Evolutionary conservation across 53 echinoderm and acorn worm genomes (phyloP), one percentile per base, ranked within the genome.

Genomic region (Mesocentrotus franciscanus): DNA sequence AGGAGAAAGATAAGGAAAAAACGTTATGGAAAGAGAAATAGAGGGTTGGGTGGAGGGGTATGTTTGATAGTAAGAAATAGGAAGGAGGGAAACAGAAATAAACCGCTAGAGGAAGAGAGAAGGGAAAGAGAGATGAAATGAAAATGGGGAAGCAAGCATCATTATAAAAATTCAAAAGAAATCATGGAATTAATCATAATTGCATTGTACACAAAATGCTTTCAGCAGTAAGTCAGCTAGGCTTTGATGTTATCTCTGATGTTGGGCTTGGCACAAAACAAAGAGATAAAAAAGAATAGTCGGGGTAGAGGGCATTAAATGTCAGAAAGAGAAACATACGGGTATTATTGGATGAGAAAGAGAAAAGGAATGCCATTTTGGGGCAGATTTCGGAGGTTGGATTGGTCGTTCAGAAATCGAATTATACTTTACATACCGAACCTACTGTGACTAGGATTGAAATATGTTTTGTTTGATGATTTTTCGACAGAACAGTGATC

Each of bases 301-400:
- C 36, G 4, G 42, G 36, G 22, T 16, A 81, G 33, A 64, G 8
- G 39, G 81, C 42, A 81, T 35, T 39, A 39, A 39, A 81, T 81
- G 81, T 42, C 34, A 39, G 36, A 39, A 39, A 81, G 20, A 35
- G 39, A 81, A 81, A 81, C 81, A 81, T 81, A 81, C 81, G 18
- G 39, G 81, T 81, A 81, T 81, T 42, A 81, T 4, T 36, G 81
- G 81, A 81, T 81, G 81, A 81, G 81, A 42, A 39, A 81, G 81
- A 42, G 81, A 81, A 42, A 81, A 81, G 81, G 81, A 81, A 81
- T 81, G 81, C 42, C 36, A 42, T 81, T 81, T 81, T 42, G 81
- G 27, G 42, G 20, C 18, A 42, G 36, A 5, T 42, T 36, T 35
- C 18, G 8, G 81, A 81, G 42, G 42, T 36, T 18, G 42, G 81